These are phyloP conservation scores for Synergus japonicus DNA, from an alignment of 2,888 invertebrate species.

Conservation along the genomic window DNA sequence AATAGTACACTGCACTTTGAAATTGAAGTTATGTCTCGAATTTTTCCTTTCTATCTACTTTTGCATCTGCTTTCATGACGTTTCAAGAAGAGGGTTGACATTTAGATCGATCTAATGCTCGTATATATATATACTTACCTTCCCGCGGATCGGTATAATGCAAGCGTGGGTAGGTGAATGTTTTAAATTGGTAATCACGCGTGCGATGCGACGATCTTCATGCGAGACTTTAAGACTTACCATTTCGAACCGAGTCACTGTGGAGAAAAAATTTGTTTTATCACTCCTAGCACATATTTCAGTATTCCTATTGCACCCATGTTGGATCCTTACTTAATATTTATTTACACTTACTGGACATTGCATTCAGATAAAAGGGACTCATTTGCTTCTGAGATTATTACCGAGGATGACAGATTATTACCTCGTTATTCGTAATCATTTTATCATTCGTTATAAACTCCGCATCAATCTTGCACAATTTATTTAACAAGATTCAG, in stretches of 20 bases:
- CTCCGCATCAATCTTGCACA: conserved; percentile 18
- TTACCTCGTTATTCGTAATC: conserved; percentile 27
- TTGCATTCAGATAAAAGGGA: background rate
- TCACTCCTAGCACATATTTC: background rate
- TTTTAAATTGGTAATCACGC: conserved; percentile 48
- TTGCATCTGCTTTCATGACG: conserved; percentile 40
- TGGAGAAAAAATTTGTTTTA: conserved; percentile 16
- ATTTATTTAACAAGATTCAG: conserved; percentile 10
- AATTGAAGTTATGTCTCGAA: conserved; percentile 27
- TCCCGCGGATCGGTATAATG: conserved; percentile 48
- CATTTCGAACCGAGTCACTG: conserved; percentile 15
- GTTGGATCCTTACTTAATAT: background rate
- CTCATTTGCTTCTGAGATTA: conserved; percentile 7
- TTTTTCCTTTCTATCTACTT: conserved; percentile 14
- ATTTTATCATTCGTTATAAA: conserved; percentile 21
- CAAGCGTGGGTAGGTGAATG: conserved; percentile 51
- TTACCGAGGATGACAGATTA: conserved; percentile 13
- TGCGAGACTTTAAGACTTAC: conserved; percentile 7
- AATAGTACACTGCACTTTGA: conserved; percentile 17
- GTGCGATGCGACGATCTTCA: background rate
- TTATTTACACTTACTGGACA: background rate
- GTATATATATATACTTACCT: conserved; percentile 42
- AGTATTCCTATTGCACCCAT: background rate
- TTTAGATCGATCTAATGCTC: conserved; percentile 45
- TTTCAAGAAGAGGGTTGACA: conserved; percentile 51